These are phyloP conservation scores for Luperina nickerlii DNA, from an alignment of 2,888 invertebrate genomes.

Conservation along the genomic window DNA sequence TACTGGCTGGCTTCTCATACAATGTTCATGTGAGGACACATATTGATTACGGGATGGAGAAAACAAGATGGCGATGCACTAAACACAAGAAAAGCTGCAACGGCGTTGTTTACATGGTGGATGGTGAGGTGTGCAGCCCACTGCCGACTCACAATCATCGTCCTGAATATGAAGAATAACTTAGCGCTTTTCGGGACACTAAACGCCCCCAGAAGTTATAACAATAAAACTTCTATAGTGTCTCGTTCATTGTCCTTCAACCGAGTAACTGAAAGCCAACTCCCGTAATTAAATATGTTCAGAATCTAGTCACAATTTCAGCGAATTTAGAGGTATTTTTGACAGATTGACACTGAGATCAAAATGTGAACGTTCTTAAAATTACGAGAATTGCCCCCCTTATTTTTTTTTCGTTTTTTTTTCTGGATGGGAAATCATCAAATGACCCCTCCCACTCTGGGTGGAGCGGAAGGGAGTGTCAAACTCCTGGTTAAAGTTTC, in stretches of 20 bases:
- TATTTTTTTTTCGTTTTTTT: no score
- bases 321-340: no score
- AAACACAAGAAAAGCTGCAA: constrained; percentile 55
- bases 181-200: neutral
- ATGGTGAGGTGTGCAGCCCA: constrained; percentile 22
- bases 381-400: no score
- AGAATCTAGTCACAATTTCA: no score
- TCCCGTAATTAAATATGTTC: no score
- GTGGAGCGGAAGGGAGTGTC: no score
- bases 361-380: no score
- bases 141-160: constrained; percentile 44
- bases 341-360: no score
- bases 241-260: neutral
- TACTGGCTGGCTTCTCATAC: constrained; percentile 49
- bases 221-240: neutral
- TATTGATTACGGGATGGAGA: constrained; percentile 21
- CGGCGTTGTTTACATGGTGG: constrained; percentile 34
- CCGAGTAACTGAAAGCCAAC: neutral
- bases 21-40: constrained; percentile 43
- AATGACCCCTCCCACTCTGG: no score
- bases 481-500: neutral
- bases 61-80: constrained; percentile 61
- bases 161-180: constrained; percentile 24
- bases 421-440: no score
- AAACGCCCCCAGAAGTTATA: neutral